These are phyloP conservation scores for Baronia brevicornis DNA, from an alignment of 2,888 invertebrate genomes.

Conservation along the genomic window DNA sequence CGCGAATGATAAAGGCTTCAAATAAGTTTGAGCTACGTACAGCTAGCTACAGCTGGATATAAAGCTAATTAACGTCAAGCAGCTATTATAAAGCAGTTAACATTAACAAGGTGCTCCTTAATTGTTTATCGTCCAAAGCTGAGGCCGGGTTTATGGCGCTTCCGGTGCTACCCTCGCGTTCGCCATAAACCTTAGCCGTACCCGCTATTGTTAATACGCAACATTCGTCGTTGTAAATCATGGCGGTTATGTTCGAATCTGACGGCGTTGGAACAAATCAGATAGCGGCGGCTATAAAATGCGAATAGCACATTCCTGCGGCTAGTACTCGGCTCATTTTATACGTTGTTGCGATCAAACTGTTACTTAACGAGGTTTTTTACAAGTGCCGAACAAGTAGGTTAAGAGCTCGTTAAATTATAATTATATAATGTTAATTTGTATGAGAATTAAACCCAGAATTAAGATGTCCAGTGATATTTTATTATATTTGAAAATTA, in stretches of 20 bases:
- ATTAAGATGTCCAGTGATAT: too few relatives aligned
- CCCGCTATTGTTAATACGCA: conserved; percentile 36
- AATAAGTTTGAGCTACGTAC: conserved; percentile 3
- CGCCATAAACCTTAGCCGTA: conserved; percentile 49
- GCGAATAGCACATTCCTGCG: conserved; percentile 12
- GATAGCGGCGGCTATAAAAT: conserved; percentile 34
- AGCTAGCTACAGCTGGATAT: conserved; percentile 15
- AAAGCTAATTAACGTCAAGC: conserved; percentile 47
- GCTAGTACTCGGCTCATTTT: conserved; percentile 6
- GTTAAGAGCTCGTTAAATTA: background rate
- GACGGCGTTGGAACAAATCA: conserved; percentile 40
- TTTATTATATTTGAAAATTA: too few relatives aligned
- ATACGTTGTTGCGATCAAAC: conserved; percentile 6
- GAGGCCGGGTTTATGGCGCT: conserved; percentile 59
- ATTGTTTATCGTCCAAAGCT: conserved; percentile 64
- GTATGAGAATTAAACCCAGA: background rate
- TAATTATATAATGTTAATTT: too few relatives aligned
- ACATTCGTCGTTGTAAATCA: conserved; percentile 47
- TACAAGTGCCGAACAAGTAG: conserved; percentile 5
- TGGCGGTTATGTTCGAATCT: conserved; percentile 41
- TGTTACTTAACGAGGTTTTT: conserved; percentile 8
- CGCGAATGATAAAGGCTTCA: background rate
- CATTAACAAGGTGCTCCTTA: conserved; percentile 68
- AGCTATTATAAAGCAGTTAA: conserved; percentile 64
- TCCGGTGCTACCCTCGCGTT: conserved; percentile 56